These are phyloP conservation scores for Leptodactylus fuscus DNA, from an alignment of 2,113 vertebrate genomes.

Conservation along the genomic window DNA sequence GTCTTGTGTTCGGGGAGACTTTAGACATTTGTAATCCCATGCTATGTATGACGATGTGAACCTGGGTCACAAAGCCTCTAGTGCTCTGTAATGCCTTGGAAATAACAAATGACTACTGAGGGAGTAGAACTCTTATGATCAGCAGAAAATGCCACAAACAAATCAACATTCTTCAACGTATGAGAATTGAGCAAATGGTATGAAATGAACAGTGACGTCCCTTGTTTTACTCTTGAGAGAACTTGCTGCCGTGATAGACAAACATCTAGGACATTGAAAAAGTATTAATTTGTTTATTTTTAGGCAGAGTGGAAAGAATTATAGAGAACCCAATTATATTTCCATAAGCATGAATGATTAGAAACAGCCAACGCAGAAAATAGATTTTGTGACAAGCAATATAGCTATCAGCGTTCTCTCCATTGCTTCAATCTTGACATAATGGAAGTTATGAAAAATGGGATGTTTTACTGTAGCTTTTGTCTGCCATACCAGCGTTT, in stretches of 20 bases:
- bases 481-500: constrained; percentile 35
- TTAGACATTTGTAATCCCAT: background rate
- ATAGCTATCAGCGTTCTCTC: constrained; percentile 41
- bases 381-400: constrained; percentile 48
- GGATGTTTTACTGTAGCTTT: constrained; percentile 30
- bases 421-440: constrained; percentile 44
- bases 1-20: background rate
- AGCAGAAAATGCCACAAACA: constrained; percentile 29
- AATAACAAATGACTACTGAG: constrained; percentile 5
- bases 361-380: constrained; percentile 36
- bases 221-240: constrained; percentile 27
- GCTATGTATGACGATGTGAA: background rate
- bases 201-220: constrained; percentile 19
- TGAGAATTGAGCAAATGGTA: constrained; percentile 11
- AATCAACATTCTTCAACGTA: constrained; percentile 14
- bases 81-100: background rate
- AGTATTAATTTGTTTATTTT: constrained; percentile 52
- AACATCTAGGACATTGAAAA: background rate
- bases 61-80: background rate
- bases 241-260: constrained; percentile 15
- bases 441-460: constrained; percentile 51
- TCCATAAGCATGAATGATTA: constrained; percentile 53
- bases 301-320: constrained; percentile 34
- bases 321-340: constrained; percentile 48
- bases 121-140: background rate